Conservation (phyloP, 2,797 vertebrate species). For the Coendou prehensilis region DNA sequence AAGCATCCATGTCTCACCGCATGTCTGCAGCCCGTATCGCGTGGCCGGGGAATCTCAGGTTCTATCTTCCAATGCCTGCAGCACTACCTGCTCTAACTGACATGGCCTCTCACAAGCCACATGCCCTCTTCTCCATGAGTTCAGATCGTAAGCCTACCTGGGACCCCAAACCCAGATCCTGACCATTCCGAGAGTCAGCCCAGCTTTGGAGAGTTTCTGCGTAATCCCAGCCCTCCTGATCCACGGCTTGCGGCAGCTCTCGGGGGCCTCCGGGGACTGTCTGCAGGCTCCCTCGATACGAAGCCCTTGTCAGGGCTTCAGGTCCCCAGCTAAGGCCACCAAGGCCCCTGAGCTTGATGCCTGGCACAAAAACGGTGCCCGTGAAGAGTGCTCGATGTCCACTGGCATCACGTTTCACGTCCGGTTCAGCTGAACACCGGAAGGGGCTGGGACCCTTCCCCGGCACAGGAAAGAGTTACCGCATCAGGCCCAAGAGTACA, state of each 20-base stretch:
- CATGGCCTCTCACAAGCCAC: background rate
- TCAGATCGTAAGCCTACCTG: background rate
- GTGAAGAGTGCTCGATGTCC: background rate
- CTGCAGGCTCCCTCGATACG: background rate
- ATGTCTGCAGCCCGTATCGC: background rate
- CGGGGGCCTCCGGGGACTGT: background rate
- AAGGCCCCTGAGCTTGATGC: background rate
- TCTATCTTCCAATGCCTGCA: background rate
- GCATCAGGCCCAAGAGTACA: background rate
- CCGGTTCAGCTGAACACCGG: slow-evolving; percentile 1
- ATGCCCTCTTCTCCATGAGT: background rate
- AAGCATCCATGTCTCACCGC: background rate
- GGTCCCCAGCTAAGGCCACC: background rate
- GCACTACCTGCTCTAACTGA: background rate
- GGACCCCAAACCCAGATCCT: background rate
- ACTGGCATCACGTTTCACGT: background rate
- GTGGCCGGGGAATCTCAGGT: background rate
- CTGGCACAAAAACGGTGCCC: background rate
- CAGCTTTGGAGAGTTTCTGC: background rate
- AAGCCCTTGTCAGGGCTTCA: background rate
- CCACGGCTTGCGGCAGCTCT: background rate
- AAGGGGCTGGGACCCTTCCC: background rate
- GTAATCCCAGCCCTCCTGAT: background rate
- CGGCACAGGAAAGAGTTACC: background rate
- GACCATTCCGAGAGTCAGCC: background rate